Conservation (phyloP, 2,113 vertebrate species). For the Semnopithecus entellus region DNA sequence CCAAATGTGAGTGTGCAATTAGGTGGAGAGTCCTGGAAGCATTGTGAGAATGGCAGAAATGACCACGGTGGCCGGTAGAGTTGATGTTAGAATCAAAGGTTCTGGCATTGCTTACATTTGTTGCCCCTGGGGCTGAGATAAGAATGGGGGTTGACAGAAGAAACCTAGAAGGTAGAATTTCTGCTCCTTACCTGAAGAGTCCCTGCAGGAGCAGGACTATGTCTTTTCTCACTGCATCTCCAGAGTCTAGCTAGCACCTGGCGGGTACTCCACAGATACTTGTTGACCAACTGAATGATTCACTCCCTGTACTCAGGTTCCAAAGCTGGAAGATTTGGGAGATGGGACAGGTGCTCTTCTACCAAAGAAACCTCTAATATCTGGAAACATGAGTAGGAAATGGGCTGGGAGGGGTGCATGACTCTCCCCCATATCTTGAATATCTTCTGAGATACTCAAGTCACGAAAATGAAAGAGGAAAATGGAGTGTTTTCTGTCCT, state of each 20-base stretch:
- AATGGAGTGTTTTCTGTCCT: not conserved
- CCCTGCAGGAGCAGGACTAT: not conserved
- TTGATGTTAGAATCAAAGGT: not conserved
- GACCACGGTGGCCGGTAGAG: not conserved
- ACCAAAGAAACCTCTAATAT: not conserved
- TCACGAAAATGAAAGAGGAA: not conserved
- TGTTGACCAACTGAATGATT: not conserved
- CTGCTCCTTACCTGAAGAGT: not conserved
- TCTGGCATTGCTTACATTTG: not conserved
- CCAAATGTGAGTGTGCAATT: not conserved
- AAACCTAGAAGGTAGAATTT: not conserved
- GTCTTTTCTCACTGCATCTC: not conserved
- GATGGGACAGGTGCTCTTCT: not conserved
- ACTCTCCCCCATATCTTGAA: not conserved
- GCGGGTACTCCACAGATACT: not conserved
- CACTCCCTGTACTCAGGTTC: not conserved
- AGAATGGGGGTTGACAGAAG: not conserved
- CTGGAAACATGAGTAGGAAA: not conserved
- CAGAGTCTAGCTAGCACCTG: not conserved
- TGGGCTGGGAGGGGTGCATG: not conserved
- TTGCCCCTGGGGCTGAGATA: not conserved
- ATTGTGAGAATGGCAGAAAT: not conserved
- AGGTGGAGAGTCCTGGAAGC: not conserved
- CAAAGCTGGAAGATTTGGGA: conserved; percentile 23
- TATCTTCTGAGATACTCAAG: not conserved